These are phyloP conservation scores for Encarsia formosa DNA, from an alignment of 2,888 invertebrate genomes.

Conservation along the genomic window DNA sequence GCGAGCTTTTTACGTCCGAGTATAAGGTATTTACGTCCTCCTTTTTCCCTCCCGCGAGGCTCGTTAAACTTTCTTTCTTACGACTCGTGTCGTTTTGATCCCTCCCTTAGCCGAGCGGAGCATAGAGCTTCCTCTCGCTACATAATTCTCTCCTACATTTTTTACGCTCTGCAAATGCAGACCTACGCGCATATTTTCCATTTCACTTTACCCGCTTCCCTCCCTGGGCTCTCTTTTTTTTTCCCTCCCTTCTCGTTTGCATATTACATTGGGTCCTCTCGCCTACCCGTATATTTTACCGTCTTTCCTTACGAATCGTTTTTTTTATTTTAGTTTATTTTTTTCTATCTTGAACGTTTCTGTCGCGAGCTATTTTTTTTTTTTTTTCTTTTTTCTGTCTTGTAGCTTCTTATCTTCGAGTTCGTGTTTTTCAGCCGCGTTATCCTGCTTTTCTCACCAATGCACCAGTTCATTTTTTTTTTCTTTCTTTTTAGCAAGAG, in stretches of 20 bases:
- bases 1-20: too few relatives aligned
- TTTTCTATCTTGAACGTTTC: too few relatives aligned
- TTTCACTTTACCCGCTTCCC: slow-evolving; percentile 4
- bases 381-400: too few relatives aligned
- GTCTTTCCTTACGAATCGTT: too few relatives aligned
- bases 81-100: not conserved
- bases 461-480: too few relatives aligned
- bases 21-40: not conserved
- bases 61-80: not conserved
- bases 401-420: too few relatives aligned
- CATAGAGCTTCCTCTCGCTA: not conserved
- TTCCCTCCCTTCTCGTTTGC: not conserved
- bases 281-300: slow-evolving; percentile 2
- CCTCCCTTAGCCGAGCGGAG: not conserved
- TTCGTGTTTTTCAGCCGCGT: too few relatives aligned
- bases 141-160: slow-evolving; percentile 6
- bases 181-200: slow-evolving; percentile 1
- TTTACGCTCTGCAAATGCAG: too few relatives aligned
- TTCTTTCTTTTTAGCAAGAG: too few relatives aligned
- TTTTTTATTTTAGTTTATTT: too few relatives aligned
- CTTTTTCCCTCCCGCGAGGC: not conserved
- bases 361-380: too few relatives aligned
- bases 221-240: not conserved
- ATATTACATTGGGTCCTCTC: slow-evolving; percentile 9
- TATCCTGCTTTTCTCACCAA: too few relatives aligned